A percentile compares a stretch with the other conserved stretches of the same genome.
Conservation (phyloP, 2,797 vertebrate species). For the Cygnus olor region DNA sequence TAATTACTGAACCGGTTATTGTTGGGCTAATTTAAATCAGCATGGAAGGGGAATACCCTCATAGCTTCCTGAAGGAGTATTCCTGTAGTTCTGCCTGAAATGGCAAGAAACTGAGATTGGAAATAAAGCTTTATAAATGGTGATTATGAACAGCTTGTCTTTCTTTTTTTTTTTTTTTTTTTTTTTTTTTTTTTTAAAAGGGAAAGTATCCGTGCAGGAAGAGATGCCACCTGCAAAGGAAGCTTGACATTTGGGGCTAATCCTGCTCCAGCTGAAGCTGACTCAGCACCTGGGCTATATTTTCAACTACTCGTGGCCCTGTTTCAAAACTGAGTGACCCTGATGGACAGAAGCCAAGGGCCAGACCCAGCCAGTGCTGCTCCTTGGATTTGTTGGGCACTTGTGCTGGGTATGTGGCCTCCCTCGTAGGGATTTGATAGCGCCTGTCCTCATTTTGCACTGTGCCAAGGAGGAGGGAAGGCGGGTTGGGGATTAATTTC, state of each 20-base stretch:
- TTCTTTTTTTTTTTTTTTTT: background rate
- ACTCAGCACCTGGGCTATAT: background rate
- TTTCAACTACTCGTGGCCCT: background rate
- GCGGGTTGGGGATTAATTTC: background rate
- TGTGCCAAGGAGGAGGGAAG: background rate
- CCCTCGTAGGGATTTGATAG: background rate
- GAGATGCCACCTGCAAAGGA: background rate
- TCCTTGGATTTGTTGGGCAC: background rate
- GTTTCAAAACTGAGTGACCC: background rate
- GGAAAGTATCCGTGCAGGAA: background rate
- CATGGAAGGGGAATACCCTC: background rate
- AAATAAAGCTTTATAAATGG: background rate
- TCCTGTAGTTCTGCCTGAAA: background rate
- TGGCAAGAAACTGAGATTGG: background rate
- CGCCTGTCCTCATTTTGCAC: background rate
- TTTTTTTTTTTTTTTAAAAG: background rate
- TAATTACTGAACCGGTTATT: constrained; percentile 30
- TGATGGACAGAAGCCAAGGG: background rate
- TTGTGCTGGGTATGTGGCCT: background rate
- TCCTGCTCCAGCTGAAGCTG: background rate
- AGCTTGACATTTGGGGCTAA: background rate
- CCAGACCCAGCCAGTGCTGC: background rate
- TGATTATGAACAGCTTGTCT: background rate
- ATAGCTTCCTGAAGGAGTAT: constrained; percentile 2
- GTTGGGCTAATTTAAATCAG: constrained; percentile 23